A percentile compares a stretch with the other conserved stretches of the same genome.
Evolutionary conservation across 53 echinoderm and acorn worm species (phyloP).

Genomic region (Arbacia lixula): DNA sequence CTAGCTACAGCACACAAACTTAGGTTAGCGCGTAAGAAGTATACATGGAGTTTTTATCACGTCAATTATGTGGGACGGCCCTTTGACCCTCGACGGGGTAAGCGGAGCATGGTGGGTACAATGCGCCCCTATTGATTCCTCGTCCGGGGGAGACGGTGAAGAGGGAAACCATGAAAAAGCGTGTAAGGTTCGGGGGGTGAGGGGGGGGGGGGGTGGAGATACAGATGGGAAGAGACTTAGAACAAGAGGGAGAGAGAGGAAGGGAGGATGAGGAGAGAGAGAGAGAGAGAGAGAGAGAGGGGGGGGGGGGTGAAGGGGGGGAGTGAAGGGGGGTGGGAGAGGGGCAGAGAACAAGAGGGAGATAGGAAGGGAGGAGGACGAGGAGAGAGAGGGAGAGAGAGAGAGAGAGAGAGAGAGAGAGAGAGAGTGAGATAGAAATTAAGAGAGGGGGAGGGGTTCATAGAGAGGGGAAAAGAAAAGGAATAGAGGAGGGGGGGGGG

Average conservation of each 20-base stretch:
- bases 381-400: neutral
- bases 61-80: neutral
- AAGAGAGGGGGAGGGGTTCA: too few species aligned
- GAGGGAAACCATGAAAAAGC: neutral
- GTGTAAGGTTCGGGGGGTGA: neutral
- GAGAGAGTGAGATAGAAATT: neutral
- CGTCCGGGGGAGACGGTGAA: neutral
- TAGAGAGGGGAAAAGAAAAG: neutral
- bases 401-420: neutral
- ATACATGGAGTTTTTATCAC: too few species aligned
- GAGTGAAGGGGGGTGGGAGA: neutral
- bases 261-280: neutral
- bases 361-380: neutral
- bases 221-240: neutral
- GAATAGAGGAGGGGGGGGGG: neutral
- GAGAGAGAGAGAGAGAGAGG: neutral
- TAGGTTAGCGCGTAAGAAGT: neutral
- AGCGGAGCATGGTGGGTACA: too few species aligned
- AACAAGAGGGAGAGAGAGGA: neutral
- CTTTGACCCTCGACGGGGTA: constrained; percentile 4
- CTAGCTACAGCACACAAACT: constrained; percentile 26
- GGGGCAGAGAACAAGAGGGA: neutral
- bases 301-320: neutral
- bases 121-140: too few species aligned
- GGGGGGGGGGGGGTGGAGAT: neutral